A percentile compares a stretch with the other conserved stretches of the same genome.
phyloP scores from a whole-genome alignment of 2,113 vertebrate genomes.

The Chroicocephalus ridibundus region DNA sequence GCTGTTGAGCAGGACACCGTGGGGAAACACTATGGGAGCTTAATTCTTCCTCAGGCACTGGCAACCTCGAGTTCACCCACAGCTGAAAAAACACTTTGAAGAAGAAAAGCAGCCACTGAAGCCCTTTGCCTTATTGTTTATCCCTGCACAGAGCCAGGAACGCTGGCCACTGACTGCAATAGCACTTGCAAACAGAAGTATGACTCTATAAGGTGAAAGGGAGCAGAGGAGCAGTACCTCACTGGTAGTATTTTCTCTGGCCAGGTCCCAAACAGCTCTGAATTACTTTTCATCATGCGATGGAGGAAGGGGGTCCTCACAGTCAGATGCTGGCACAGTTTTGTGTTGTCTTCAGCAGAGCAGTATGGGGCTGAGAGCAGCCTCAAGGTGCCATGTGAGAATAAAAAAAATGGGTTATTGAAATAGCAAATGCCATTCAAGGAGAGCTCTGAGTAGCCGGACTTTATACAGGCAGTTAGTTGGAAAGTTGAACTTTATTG shows the following conservation, averaged over 20 bases:
- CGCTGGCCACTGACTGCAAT: not conserved
- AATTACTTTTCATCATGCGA: rapidly evolving
- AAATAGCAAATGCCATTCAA: not conserved
- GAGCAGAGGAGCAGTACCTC: not conserved
- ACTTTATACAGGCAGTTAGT: not conserved
- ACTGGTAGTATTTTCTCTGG: not conserved
- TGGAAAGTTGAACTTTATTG: not conserved
- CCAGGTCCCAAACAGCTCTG: not conserved
- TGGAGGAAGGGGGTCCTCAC: not conserved
- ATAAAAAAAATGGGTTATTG: not conserved
- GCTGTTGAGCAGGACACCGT: not conserved
- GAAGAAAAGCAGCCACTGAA: not conserved
- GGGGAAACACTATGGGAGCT: not conserved
- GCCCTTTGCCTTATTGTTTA: not conserved
- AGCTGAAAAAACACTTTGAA: not conserved
- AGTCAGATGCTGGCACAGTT: not conserved
- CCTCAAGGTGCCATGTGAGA: not conserved
- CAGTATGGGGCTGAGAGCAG: not conserved
- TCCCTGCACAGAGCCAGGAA: not conserved
- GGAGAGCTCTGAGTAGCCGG: not conserved
- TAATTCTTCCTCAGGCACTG: not conserved
- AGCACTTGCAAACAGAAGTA: not conserved
- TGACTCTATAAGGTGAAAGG: not conserved
- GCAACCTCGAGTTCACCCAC: not conserved
- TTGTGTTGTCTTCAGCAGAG: not conserved